Evolutionary conservation across 2,797 vertebrate species (phyloP), one percentile per base, ranked within the genome.

Genomic region (Falco novaeseelandiae): DNA sequence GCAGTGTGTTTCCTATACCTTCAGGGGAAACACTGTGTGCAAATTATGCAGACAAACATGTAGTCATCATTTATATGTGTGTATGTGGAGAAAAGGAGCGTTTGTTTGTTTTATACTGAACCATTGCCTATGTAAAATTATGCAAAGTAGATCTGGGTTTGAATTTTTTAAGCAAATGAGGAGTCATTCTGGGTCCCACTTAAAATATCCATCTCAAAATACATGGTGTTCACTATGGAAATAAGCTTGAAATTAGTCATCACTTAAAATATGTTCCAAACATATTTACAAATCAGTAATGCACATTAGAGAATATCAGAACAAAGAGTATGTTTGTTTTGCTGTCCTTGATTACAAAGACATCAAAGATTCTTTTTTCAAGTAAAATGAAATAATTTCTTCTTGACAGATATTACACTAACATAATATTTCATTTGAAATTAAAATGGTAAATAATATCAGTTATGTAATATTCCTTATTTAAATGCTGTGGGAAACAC

Each of bases 11-110:
- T 97, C 89, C 94, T 92, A 90, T 91, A 95, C 82, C 93, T 96
- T 87, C 70, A 90, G 84, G 74, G 84, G 67, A 97, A 97, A 96
- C 14, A n/a, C 94, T 97, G 85, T 90, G 93, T 95, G 86, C 96
- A 98, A 97, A 97, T 97, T 95, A 96, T 85, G 92, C 90, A 96
- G 89, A 96, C 96, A 96, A 96, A 97, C 93, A 91, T 82, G 89
- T 77, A 90, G 96, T 94, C 87, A 93, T 95, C 74, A 49, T 81
- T 96, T 90, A 90, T 77, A 51, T 77, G 92, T 76, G 87, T 73
- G 67, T 80, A 90, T 90, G 83, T 69, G 36, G 79, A 55, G 91
- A 78, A 74, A 34, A 95, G 73, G 51, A 30, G 26, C 34, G 3
- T 87, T 95, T 93, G 32, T 82, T 94, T 66, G 55, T 65, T 92